phyloP scores from a whole-genome alignment of 1,140 invertebrate genomes.

The Sycophaga agraensis region DNA sequence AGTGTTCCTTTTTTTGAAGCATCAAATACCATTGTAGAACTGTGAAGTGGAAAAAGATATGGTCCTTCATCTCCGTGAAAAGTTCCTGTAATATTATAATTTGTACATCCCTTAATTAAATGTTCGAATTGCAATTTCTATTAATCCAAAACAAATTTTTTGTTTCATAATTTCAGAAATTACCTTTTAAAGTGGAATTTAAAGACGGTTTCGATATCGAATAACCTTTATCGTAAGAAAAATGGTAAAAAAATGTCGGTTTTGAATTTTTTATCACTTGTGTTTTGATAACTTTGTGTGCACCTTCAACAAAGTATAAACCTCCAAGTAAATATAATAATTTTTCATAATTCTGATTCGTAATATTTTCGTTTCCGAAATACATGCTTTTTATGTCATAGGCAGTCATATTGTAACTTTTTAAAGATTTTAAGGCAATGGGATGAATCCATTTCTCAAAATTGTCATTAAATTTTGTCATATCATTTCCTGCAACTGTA shows the following conservation, averaged over 20 bases:
- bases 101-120: too few species aligned
- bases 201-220: neutral
- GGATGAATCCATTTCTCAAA: slow-evolving; percentile 24
- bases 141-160: neutral
- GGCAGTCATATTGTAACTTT: slow-evolving; percentile 18
- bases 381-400: slow-evolving; percentile 37
- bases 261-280: slow-evolving; percentile 38
- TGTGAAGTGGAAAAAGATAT: too few species aligned
- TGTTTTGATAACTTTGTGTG: slow-evolving; percentile 48
- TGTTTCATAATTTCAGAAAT: too few species aligned
- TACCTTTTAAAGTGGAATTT: neutral
- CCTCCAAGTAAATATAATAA: slow-evolving; percentile 50
- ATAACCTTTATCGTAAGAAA: slow-evolving; percentile 45
- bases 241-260: slow-evolving; percentile 57
- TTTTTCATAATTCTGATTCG: slow-evolving; percentile 34
- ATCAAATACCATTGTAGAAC: too few species aligned
- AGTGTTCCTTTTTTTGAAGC: neutral
- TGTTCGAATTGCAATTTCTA: slow-evolving; percentile 10
- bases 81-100: too few species aligned
- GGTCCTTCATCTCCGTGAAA: too few species aligned
- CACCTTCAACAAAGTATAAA: slow-evolving; percentile 48
- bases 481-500: neutral
- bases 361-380: slow-evolving; percentile 44
- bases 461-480: neutral
- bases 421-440: neutral